These are phyloP conservation scores for Peucedramus taeniatus DNA, from an alignment of 2,113 vertebrate species.

Conservation along the genomic window DNA sequence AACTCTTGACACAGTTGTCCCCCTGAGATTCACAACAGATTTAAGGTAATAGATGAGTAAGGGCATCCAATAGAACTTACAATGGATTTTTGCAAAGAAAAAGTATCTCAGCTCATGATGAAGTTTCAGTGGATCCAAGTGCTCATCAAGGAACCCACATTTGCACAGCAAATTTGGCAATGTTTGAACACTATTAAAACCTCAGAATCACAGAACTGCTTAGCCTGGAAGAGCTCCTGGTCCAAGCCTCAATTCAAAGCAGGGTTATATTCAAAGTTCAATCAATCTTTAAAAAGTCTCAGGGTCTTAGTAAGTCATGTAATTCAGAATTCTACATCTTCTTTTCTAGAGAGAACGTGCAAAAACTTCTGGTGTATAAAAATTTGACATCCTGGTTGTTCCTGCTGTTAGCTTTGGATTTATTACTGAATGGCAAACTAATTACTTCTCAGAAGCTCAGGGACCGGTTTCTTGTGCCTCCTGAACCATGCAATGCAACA, in stretches of 20 bases:
- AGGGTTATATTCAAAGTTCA: not conserved
- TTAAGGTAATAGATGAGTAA: not conserved
- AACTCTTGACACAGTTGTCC: not conserved
- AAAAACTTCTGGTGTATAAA: not conserved
- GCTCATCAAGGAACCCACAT: not conserved
- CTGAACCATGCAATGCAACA: not conserved
- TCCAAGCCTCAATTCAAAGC: not conserved
- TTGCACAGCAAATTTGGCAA: not conserved
- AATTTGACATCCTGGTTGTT: not conserved
- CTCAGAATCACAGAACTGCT: not conserved
- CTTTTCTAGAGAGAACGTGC: not conserved
- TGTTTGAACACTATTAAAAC: not conserved
- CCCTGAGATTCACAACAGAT: not conserved
- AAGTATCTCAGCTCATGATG: not conserved
- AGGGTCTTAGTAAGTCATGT: not conserved
- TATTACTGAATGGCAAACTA: not conserved
- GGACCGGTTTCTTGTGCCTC: not conserved
- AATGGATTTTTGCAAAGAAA: not conserved
- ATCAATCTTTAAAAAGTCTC: not conserved
- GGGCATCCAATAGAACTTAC: not conserved
- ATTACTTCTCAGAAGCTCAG: not conserved
- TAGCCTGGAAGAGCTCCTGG: not conserved
- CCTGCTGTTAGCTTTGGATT: not conserved
- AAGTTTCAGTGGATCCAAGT: not conserved
- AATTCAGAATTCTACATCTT: not conserved